Evolutionary conservation across 2,888 invertebrate genomes (phyloP).

Genomic region (Gymnoscelis rufifasciata): DNA sequence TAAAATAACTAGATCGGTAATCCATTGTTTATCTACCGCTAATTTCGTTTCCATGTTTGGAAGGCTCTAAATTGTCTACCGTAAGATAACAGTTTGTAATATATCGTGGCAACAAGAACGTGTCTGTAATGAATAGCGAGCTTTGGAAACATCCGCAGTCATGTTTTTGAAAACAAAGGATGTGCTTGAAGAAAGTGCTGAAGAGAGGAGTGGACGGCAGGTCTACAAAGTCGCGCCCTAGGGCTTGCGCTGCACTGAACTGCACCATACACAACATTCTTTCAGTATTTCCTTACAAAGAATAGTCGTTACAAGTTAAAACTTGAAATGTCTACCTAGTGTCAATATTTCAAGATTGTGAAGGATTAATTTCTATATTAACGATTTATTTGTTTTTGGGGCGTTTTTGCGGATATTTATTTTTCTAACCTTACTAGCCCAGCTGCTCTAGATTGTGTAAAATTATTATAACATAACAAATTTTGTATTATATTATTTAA

Average conservation of each 20-base stretch:
- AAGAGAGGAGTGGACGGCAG: slow-evolving; percentile 34
- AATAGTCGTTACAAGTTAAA: slow-evolving; percentile 1
- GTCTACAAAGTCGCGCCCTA: slow-evolving; percentile 44
- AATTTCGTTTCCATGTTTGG: neutral
- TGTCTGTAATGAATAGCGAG: slow-evolving; percentile 12
- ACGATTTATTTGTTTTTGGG: no score
- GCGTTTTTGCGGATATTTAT: no score
- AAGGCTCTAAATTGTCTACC: neutral
- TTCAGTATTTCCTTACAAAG: slow-evolving; percentile 5
- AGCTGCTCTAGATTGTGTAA: no score
- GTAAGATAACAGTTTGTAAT: neutral
- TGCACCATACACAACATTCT: slow-evolving; percentile 13
- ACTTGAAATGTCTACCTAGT: no score
- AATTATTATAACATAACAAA: no score
- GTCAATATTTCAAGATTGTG: no score
- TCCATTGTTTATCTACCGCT: neutral
- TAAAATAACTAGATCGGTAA: neutral
- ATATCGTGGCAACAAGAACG: slow-evolving; percentile 4
- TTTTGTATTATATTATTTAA: no score
- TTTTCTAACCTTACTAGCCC: no score
- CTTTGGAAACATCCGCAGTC: neutral
- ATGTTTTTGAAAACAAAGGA: slow-evolving; percentile 38
- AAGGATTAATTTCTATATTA: no score
- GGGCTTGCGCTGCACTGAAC: slow-evolving; percentile 22
- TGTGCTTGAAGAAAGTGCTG: slow-evolving; percentile 32